Evolutionary conservation across 2,797 vertebrate genomes (phyloP), one percentile per base, ranked within the genome.

Genomic region (Melanotaenia pygmaea): DNA sequence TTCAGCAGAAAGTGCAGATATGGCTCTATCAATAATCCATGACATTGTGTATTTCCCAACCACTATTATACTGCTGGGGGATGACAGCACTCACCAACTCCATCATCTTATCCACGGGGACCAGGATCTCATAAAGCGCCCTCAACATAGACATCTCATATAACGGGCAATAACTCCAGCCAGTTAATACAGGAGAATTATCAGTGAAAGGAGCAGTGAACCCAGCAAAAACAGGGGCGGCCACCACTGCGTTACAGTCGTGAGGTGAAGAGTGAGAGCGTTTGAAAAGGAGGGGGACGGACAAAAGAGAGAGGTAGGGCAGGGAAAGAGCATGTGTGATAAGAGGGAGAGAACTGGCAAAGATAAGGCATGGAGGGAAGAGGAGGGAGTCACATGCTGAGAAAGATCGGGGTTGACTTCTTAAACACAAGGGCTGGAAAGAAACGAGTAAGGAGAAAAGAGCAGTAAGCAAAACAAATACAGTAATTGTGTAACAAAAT

Each of bases 111-210:
- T 95, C 97, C 95, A 85, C 89, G 13, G 96, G 95, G 96, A 97
- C 88, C 94, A 95, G 95, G 96, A 98, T 96, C 95, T 97, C 96
- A 96, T 97, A 97, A 97, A 96, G 91, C 91, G 91, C 93, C 96
- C 95, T 96, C 96, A 95, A 96, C 96, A 94, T 92, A 96, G 95
- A 96, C 94, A 90, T 92, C 96, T 96, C 94, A 84, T 95, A 95
- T 94, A 94, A 96, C 94, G 94, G 94, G 92, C 95, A 97, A 97
- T 96, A 97, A 96, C 95, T 95, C 90, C 93, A 94, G 93, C 93
- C 95, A 94, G 93, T 94, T 94, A 94, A 94, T 93, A 92, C 87
- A 88, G 88, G 86, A 89, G 93, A 94, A 95, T 96, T 95, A 95
- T 92, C 93, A 92, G 86, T 88, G 88, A 93, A 87, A 88, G 87